Base-by-base conservation (phyloP, 2,113 vertebrate species). In the Rhagologus leucostigma region DNA sequence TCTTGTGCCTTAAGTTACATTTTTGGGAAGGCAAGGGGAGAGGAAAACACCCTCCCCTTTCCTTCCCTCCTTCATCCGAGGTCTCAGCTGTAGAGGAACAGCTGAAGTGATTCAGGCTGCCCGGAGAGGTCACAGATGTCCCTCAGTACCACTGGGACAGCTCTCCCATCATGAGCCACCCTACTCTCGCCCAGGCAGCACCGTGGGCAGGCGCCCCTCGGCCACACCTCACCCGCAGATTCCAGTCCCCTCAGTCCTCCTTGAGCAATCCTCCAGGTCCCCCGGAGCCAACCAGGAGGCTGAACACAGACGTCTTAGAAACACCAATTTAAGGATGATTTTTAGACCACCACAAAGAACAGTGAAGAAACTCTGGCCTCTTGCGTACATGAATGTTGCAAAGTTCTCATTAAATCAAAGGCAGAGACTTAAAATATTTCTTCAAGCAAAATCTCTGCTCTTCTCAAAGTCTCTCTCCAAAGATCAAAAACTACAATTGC, bases 181-280 rank as follows among this genome's bases (percentile, higher is more conserved):
- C 73, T 27, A 44, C 35, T 37, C 44, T 16, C 6, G 17, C 44
- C 44, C 64, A 17, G 63, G 53, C 9, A 30, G 44, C 80, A 68
- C n/a, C 1, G 0, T 0, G 0, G 65, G 37, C 70, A 83, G 44
- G 39, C 4, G 1, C 7, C 41, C 41, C 62, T 64, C 0, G 0
- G 55, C 73, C 69, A 35, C 44, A 35, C 62, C 30, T 15, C 1
- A 2, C 7, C 15, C 57, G 29, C 5, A 2, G 14, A 63, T 8
- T 32, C 26, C 64, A 49, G 39, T 9, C 19, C 24, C 29, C 60
- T 32, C 47, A 14, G n/a, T 3, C n/a, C 29, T 53, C 42, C 75
- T 74, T 9, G 1, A 74, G 65, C 44, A 65, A 70, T 9, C 22
- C 35, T 46, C 39, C 3, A 10, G 5, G 14, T 21, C 13, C 35